Percentiles rank a stretch among this genome's conserved stretches.
phyloP scores from a whole-genome alignment of 2,888 invertebrate genomes.

The Abrostola triplasia region DNA sequence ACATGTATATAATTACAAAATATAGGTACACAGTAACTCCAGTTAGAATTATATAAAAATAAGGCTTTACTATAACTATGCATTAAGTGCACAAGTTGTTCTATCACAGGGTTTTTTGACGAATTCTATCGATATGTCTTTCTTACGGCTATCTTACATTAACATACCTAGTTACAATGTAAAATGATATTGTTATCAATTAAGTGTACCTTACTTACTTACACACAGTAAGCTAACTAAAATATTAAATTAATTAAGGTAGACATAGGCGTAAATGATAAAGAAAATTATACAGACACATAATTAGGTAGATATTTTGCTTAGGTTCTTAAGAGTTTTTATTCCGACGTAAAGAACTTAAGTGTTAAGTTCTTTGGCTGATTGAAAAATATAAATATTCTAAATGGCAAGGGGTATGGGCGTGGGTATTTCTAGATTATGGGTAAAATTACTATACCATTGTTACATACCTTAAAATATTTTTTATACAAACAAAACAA shows the following conservation, averaged over 20 bases:
- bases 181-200: too few relatives aligned
- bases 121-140: constrained; percentile 58
- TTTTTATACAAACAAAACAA: background rate
- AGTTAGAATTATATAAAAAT: constrained; percentile 4
- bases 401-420: background rate
- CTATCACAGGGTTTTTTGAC: constrained; percentile 83
- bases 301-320: too few relatives aligned
- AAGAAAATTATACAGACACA: too few relatives aligned
- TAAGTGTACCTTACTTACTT: too few relatives aligned
- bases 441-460: background rate
- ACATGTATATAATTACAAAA: constrained; percentile 12
- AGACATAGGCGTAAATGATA: too few relatives aligned
- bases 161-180: background rate
- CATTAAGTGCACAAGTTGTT: constrained; percentile 42
- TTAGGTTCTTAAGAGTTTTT: too few relatives aligned
- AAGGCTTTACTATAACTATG: constrained; percentile 16
- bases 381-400: background rate
- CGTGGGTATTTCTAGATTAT: background rate
- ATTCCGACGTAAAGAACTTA: background rate
- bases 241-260: too few relatives aligned
- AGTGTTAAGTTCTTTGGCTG: background rate
- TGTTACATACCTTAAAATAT: background rate
- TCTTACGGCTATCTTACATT: constrained; percentile 9
- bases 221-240: too few relatives aligned
- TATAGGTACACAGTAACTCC: constrained; percentile 1